These are phyloP conservation scores for Nasonia oneida DNA, from an alignment of 2,888 invertebrate species.

Conservation along the genomic window DNA sequence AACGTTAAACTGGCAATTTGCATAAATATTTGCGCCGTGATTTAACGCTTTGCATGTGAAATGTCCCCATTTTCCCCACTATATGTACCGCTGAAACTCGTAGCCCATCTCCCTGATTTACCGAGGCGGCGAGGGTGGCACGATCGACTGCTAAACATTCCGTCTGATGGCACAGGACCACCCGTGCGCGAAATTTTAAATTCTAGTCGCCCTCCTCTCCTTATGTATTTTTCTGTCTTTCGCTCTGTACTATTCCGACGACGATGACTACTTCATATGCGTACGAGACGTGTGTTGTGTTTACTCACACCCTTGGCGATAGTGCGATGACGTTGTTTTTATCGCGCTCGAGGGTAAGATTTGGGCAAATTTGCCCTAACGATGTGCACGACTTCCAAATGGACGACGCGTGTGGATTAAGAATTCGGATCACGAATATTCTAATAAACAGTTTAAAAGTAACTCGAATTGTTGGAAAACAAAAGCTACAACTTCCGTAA, in stretches of 20 bases:
- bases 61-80: slow-evolving; percentile 39
- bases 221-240: background rate
- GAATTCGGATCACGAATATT: background rate
- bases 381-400: background rate
- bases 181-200: slow-evolving; percentile 62
- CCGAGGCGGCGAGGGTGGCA: slow-evolving; percentile 45
- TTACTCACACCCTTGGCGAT: background rate
- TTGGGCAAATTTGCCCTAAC: background rate
- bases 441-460: no score
- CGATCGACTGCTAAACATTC: slow-evolving; percentile 63
- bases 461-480: no score
- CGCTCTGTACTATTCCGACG: background rate
- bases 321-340: background rate
- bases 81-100: background rate
- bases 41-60: slow-evolving; percentile 61
- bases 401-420: background rate
- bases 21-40: slow-evolving; percentile 63
- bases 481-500: background rate
- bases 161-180: slow-evolving; percentile 49
- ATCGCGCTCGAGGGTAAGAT: background rate
- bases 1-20: slow-evolving; percentile 59
- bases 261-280: slow-evolving; percentile 6
- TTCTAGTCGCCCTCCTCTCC: background rate
- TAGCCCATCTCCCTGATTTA: slow-evolving; percentile 39
- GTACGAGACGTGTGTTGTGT: background rate